Percentiles rank a stretch among this genome's conserved stretches.
phyloP scores from a whole-genome alignment of 2,888 invertebrate genomes.

The Proisotoma minuta region DNA sequence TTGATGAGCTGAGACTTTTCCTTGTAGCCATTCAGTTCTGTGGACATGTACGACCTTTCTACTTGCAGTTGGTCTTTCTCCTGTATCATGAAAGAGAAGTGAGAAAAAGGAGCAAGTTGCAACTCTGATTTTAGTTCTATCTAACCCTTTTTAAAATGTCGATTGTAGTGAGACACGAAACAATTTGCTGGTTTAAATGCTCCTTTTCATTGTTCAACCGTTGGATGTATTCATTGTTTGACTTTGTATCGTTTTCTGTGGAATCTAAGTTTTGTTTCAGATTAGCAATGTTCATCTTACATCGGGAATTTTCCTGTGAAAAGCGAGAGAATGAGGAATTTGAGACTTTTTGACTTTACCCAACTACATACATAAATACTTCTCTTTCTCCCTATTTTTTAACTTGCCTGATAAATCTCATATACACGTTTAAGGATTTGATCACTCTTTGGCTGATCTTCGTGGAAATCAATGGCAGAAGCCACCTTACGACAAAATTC shows the following conservation, averaged over 20 bases:
- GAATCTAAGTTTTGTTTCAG: conserved; percentile 45
- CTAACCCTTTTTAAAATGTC: conserved; percentile 43
- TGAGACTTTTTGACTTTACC: no score
- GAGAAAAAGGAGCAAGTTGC: neutral
- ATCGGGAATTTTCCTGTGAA: conserved; percentile 45
- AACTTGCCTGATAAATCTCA: conserved; percentile 44
- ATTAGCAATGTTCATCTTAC: conserved; percentile 38
- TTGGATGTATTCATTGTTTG: conserved; percentile 37
- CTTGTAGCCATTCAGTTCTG: conserved; percentile 39
- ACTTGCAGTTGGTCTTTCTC: conserved; percentile 45
- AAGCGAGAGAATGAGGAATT: no score
- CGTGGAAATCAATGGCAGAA: conserved; percentile 43
- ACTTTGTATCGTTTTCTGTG: conserved; percentile 40
- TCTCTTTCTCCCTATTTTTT: conserved; percentile 10
- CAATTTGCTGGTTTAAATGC: conserved; percentile 43
- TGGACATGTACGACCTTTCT: conserved; percentile 43
- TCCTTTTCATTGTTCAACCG: conserved; percentile 45
- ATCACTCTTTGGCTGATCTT: conserved; percentile 42
- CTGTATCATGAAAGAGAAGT: conserved; percentile 19
- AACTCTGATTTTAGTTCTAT: neutral
- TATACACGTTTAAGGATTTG: conserved; percentile 41
- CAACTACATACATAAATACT: no score
- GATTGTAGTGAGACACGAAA: conserved; percentile 44
- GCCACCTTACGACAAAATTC: conserved; percentile 46
- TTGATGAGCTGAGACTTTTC: conserved; percentile 41